phyloP scores from a whole-genome alignment of 2,113 vertebrate species.

The Corydoras maculifer region DNA sequence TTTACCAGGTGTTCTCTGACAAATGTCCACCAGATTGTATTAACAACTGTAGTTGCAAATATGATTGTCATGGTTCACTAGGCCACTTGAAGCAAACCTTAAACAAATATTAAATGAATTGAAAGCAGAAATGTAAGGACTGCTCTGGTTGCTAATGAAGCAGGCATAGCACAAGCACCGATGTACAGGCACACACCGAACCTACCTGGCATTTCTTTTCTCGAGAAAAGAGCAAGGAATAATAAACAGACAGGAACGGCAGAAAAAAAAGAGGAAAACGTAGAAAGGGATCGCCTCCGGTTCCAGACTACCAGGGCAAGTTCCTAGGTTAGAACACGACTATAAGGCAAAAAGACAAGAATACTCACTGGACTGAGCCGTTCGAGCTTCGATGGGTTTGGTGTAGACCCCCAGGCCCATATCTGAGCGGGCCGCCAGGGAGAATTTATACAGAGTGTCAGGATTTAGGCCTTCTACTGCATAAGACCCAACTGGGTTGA shows the following conservation, averaged over 20 bases:
- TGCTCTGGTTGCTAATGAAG: slow-evolving; percentile 49
- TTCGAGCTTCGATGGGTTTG: slow-evolving; percentile 74
- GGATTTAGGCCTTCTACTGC: slow-evolving; percentile 86
- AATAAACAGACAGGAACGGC: slow-evolving; percentile 25
- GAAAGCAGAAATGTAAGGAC: slow-evolving; percentile 1
- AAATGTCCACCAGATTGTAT: too few relatives aligned
- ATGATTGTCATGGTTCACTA: too few relatives aligned
- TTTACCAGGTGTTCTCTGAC: too few relatives aligned
- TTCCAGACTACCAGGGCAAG: slow-evolving; percentile 1
- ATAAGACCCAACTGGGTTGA: slow-evolving; percentile 77
- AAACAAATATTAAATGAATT: background rate
- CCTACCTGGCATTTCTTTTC: slow-evolving; percentile 44
- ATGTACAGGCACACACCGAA: slow-evolving; percentile 39
- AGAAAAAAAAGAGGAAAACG: slow-evolving; percentile 39
- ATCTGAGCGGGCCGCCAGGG: slow-evolving; percentile 82
- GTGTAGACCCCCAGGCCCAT: slow-evolving; percentile 86
- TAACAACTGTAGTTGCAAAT: too few relatives aligned
- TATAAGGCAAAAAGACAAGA: background rate
- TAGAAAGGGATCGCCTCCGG: slow-evolving; percentile 74
- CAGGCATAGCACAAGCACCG: background rate
- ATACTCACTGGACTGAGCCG: slow-evolving; percentile 89
- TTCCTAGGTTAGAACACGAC: slow-evolving; percentile 20
- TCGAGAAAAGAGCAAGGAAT: too few relatives aligned
- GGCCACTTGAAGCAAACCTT: background rate
- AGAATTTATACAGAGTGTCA: slow-evolving; percentile 82